Conservation (phyloP, 2,888 invertebrate species). For the Perizoma affinitatum region DNA sequence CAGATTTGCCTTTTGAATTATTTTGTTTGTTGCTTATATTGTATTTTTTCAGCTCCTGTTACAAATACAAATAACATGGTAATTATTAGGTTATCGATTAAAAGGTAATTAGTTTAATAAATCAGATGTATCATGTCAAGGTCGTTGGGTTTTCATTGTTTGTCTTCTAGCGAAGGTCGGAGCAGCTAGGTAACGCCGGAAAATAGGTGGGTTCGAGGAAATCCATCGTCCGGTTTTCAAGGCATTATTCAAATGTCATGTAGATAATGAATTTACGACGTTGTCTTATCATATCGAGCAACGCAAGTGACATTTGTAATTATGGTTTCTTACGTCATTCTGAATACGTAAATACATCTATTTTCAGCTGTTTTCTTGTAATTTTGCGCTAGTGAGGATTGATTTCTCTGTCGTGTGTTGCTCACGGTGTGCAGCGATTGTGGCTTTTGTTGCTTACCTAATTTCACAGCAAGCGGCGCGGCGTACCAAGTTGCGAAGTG, state of each 20-base stretch:
- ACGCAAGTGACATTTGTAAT: conserved; percentile 48
- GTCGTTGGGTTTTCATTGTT: conserved; percentile 77
- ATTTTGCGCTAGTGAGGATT: conserved; percentile 52
- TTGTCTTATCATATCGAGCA: conserved; percentile 55
- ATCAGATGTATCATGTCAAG: conserved; percentile 77
- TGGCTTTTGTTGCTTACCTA: conserved; percentile 80
- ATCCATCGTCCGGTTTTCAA: conserved; percentile 78
- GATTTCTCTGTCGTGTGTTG: conserved; percentile 68
- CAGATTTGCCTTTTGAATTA: conserved; percentile 61
- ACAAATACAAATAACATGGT: conserved; percentile 69
- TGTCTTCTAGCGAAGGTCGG: conserved; percentile 80
- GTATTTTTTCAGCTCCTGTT: conserved; percentile 60
- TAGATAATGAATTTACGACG: conserved; percentile 52
- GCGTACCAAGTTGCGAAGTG: conserved; percentile 80
- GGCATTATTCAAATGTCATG: conserved; percentile 67
- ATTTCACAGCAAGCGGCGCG: conserved; percentile 77
- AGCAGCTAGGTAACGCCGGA: conserved; percentile 71
- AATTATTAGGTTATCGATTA: conserved; percentile 65
- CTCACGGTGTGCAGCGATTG: conserved; percentile 65
- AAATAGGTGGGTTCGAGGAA: conserved; percentile 75
- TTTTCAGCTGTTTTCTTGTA: conserved; percentile 55
- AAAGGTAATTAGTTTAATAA: conserved; percentile 71
- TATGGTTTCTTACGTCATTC: conserved; percentile 54
- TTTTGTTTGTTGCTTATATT: conserved; percentile 64
- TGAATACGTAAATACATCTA: conserved; percentile 42